Percentiles rank a stretch among this genome's conserved stretches.
Conservation (phyloP, 2,888 invertebrate genomes). For the Drosophila tripunctata region DNA sequence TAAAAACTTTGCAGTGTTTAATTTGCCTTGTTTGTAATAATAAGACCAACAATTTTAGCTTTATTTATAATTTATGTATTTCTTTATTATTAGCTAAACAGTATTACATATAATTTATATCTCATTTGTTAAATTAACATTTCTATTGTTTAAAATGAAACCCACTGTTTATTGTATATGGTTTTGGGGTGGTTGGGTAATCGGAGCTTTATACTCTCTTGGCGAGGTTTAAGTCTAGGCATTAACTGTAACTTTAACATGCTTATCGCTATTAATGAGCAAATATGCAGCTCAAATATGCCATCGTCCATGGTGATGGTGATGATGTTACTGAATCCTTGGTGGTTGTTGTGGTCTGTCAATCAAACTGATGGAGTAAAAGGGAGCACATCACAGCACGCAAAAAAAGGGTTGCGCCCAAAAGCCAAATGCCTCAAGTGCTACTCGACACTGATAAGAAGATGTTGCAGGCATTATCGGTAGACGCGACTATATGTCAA, state of each 20-base stretch:
- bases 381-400: no score
- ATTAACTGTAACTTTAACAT: constrained; percentile 76
- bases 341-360: constrained; percentile 63
- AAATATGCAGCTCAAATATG: constrained; percentile 75
- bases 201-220: constrained; percentile 27
- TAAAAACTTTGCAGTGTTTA: no score
- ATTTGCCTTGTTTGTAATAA: no score
- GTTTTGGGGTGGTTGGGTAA: constrained; percentile 31
- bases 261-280: constrained; percentile 77
- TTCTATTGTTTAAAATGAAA: no score
- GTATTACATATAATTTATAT: no score
- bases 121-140: no score
- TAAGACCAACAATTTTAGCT: no score
- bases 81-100: no score
- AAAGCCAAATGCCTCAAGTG: constrained; percentile 62
- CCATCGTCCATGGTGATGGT: constrained; percentile 30
- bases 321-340: constrained; percentile 29
- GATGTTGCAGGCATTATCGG: constrained; percentile 49
- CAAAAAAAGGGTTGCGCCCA: constrained; percentile 59
- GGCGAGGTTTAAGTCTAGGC: constrained; percentile 22
- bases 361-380: constrained; percentile 61
- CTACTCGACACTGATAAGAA: constrained; percentile 69
- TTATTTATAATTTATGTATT: no score
- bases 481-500: constrained; percentile 30
- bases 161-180: not conserved